Evolutionary conservation across 2,797 vertebrate species (phyloP).

Genomic region (Coreius guichenoti): DNA sequence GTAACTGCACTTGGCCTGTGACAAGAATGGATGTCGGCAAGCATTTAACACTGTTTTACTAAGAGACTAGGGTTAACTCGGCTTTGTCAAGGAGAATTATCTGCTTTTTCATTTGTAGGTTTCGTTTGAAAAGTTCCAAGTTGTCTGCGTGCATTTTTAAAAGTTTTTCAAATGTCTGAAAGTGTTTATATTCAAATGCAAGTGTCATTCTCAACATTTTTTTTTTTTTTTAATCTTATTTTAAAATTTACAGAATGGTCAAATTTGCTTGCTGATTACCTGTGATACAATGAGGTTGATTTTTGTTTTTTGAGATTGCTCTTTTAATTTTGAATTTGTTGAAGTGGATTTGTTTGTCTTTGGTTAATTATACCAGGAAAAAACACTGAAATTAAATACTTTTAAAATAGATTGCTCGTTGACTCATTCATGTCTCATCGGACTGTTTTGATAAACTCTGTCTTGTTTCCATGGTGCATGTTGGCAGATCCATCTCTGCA

Average conservation of each 20-base stretch:
- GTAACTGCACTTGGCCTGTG: background rate
- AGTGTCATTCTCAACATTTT: background rate
- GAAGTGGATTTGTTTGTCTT: conserved; percentile 29
- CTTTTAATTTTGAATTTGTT: background rate
- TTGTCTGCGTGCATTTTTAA: background rate
- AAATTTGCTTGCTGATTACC: background rate
- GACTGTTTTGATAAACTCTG: conserved; percentile 54
- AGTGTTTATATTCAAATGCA: background rate
- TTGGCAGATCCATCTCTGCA: conserved; percentile 25
- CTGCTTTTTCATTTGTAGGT: background rate
- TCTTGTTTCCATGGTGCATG: conserved; percentile 26
- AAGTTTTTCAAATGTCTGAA: background rate
- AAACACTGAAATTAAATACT: conserved; percentile 44
- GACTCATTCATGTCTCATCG: conserved; percentile 39
- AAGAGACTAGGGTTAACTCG: background rate
- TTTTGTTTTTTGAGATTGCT: background rate
- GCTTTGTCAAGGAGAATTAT: background rate
- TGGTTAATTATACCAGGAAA: conserved; percentile 11
- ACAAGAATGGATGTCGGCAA: background rate
- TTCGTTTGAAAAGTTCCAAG: background rate
- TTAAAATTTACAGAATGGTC: background rate
- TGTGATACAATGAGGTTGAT: background rate
- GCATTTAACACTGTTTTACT: background rate
- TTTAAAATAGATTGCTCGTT: conserved; percentile 21
- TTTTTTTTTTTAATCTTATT: background rate